These are phyloP conservation scores for Aromia moschata DNA, from an alignment of 2,888 invertebrate species.

Conservation along the genomic window DNA sequence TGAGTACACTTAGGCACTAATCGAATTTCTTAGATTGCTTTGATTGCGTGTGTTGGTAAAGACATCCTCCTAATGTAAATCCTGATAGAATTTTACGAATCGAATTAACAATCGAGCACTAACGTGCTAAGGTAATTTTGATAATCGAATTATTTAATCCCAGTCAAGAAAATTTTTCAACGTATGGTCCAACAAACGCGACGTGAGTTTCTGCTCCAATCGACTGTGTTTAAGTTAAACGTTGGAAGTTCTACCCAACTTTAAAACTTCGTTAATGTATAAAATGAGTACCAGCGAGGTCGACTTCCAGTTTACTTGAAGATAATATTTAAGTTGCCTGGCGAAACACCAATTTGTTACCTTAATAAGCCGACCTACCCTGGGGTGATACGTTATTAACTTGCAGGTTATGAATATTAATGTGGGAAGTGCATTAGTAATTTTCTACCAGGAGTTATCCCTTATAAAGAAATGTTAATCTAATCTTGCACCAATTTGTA, in stretches of 20 bases:
- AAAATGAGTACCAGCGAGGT: constrained; percentile 7
- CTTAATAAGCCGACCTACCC: background rate
- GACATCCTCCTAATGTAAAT: too few relatives aligned
- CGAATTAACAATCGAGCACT: background rate
- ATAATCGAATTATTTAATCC: constrained; percentile 6
- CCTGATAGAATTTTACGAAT: too few relatives aligned
- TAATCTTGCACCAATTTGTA: too few relatives aligned
- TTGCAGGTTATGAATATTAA: background rate
- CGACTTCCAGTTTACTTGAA: constrained; percentile 9
- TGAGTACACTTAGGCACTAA: too few relatives aligned
- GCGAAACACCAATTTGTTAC: constrained; percentile 1
- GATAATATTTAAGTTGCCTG: constrained; percentile 5
- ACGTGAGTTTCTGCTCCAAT: background rate
- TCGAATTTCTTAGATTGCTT: too few relatives aligned
- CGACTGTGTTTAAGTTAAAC: constrained; percentile 11
- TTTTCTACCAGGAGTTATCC: too few relatives aligned
- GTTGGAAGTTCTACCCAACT: constrained; percentile 6
- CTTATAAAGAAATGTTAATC: too few relatives aligned
- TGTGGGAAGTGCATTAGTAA: too few relatives aligned
- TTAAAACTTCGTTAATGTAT: constrained; percentile 20
- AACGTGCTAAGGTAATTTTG: background rate
- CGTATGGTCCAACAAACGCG: background rate
- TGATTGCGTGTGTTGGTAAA: too few relatives aligned
- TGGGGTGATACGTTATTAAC: background rate
- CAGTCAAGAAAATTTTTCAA: constrained; percentile 1